Base-by-base conservation (phyloP, 2,113 vertebrate species). In the Pavo muticus region DNA sequence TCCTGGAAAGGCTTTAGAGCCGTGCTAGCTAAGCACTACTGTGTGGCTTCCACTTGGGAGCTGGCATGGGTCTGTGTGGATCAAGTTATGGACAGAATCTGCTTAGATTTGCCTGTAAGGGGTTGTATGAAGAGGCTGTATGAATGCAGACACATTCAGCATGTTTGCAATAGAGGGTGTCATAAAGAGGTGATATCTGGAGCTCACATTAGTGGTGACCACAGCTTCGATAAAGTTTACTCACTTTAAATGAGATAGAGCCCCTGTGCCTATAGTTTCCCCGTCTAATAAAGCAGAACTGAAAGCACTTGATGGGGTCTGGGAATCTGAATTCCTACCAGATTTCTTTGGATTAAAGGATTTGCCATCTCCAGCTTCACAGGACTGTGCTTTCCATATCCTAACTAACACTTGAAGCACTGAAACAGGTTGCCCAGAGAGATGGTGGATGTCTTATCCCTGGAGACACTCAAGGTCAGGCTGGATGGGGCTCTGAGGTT, bases 21-120 rank as follows among this genome's bases (percentile, higher is more conserved):
- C 18, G 11, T 44, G 12, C 11, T 83, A 52, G 39, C 10, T 59
- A 75, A 60, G n/a, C 25, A 40, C 9, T 54, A 15, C 63, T 44
- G 21, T 19, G 3, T 40, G 35, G 45, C 32, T 71, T 81, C 59
- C 40, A 72, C 14, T 1, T 44, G 30, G 35, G 79, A 54, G 14
- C 15, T 84, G 67, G 67, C 1, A 0, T 4, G 2, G 39, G 63
- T 59, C 39, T 84, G 30, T 37, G 10, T 1, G 1, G 35, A 30
- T 75, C 12, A n/a, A 45, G 45, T 40, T 61, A 19, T 1, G 10
- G 35, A 15, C 39, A 84, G 70, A 45, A 71, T 18, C 27, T 48
- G 35, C 23, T 60, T 35, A 23, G 23, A 61, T 56, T 25, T 80
- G 50, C 17, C 74, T 88, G 50, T 40, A 45, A 48, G 37, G 39